Conservation (phyloP, 2,113 vertebrate genomes). For the Paedocypris sp. region DNA sequence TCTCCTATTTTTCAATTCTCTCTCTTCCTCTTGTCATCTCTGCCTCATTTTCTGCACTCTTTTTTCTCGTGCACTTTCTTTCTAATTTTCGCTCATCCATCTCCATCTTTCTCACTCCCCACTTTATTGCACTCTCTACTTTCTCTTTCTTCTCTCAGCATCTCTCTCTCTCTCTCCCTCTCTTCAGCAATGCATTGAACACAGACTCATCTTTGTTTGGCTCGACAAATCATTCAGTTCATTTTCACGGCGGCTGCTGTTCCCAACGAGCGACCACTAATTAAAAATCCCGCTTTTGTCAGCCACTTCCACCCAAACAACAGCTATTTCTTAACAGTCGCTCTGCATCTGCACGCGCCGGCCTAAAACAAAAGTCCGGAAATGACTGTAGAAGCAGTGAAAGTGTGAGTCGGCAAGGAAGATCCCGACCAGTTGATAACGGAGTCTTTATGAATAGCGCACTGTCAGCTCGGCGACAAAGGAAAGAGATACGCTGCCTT, state of each 20-base stretch:
- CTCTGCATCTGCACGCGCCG: background rate
- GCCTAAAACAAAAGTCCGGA: background rate
- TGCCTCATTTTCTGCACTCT: too few species aligned
- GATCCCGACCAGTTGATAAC: background rate
- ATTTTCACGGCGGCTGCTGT: constrained; percentile 53
- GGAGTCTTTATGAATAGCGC: background rate
- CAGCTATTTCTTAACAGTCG: constrained; percentile 2
- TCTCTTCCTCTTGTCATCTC: too few species aligned
- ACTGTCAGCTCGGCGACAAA: background rate
- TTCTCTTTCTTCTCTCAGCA: constrained; percentile 40
- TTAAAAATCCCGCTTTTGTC: constrained; percentile 1
- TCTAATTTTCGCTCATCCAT: too few species aligned
- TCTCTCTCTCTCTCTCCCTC: constrained; percentile 35
- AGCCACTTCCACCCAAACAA: too few species aligned
- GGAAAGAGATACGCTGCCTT: background rate
- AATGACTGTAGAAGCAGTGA: background rate
- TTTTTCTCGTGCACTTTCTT: too few species aligned
- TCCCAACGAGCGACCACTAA: constrained; percentile 20
- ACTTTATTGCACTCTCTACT: background rate
- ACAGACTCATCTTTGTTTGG: constrained; percentile 67
- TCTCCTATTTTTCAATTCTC: too few species aligned
- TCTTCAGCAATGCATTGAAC: constrained; percentile 62
- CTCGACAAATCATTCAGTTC: constrained; percentile 66
- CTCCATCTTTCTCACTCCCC: too few species aligned
- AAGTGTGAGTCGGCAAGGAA: background rate